Evolutionary conservation across 1,140 invertebrate species (phyloP), one percentile per base, ranked within the genome.

Genomic region (Sarcophaga bullata): DNA sequence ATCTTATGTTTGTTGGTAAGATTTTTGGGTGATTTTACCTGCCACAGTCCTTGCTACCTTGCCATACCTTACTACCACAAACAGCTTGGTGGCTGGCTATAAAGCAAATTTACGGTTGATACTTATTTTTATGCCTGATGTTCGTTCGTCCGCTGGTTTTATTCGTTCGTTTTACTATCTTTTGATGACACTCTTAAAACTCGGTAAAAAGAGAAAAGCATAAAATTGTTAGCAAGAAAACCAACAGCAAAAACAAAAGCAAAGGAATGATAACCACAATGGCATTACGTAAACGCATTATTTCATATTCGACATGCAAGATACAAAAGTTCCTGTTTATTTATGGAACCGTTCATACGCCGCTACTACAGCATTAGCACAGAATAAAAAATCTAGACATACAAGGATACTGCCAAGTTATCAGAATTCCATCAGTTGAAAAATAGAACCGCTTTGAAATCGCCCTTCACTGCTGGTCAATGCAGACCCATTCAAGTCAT

Each of bases 181-280:
- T 68, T 68, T 68, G n/a, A 68, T 68, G 62, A 68, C 62, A 25
- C 62, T 68, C n/a, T 19, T 68, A 68, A 19, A 68, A 68, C 62
- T 68, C 19, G 4, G 25, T 37, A 37, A 37, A 37, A 37, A 37
- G 25, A n/a, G 25, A 37, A 37, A 4, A 37, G 4, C 4, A 37
- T 37, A 37, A 37, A 37, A 37, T 25, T 68, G n/a, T 68, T 58
- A n/a, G 25, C 6, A 58, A 58, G 7, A 58, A 58, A 58, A 58
- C 13, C 54, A 11, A 15, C 5, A 6, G 0, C 7, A 68, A 68
- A 9, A 62, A 1, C 11, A n/a, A 7, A 62, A 9, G 17, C 0
- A 68, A 6, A 9, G 17, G 3, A 68, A 6, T 8, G n/a, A 19
- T 8, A 19, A 19, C 9, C 19, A 68, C n/a, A 68, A 68, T 17